These are phyloP conservation scores for Loriculus beryllinus DNA, from an alignment of 2,797 vertebrate genomes.

Conservation along the genomic window DNA sequence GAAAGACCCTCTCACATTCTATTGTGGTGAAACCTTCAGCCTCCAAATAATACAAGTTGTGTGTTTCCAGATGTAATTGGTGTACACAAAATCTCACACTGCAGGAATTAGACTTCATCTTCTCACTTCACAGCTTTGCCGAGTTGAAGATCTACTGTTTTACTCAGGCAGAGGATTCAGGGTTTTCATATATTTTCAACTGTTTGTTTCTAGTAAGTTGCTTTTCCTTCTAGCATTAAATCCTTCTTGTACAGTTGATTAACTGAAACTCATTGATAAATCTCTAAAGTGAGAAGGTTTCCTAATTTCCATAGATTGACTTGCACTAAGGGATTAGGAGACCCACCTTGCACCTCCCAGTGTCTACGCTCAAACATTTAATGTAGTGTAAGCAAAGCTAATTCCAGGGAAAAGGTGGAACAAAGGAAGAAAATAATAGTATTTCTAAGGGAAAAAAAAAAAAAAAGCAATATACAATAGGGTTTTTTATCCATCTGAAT, in stretches of 20 bases:
- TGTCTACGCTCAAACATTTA: neutral
- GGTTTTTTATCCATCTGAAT: neutral
- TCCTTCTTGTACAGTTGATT: neutral
- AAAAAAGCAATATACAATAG: neutral
- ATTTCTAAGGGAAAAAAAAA: neutral
- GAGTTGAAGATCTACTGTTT: neutral
- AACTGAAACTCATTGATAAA: neutral
- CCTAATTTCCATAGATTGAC: neutral
- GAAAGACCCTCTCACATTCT: conserved; percentile 74
- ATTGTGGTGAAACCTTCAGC: conserved; percentile 72
- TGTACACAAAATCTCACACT: neutral
- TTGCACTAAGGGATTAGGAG: neutral
- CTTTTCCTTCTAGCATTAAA: neutral
- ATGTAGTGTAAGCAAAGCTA: neutral
- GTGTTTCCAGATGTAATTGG: conserved; percentile 3
- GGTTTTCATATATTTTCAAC: neutral
- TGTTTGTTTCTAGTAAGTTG: neutral
- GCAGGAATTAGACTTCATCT: neutral
- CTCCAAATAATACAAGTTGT: conserved; percentile 36
- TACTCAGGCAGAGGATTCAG: neutral
- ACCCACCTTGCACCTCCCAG: neutral
- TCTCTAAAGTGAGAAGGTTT: neutral
- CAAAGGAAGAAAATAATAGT: conserved; percentile 25
- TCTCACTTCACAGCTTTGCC: neutral
- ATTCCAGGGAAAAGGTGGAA: conserved; percentile 6